These are phyloP conservation scores for Zaprionus lachaisei DNA, from an alignment of 1,140 invertebrate species.

Conservation along the genomic window DNA sequence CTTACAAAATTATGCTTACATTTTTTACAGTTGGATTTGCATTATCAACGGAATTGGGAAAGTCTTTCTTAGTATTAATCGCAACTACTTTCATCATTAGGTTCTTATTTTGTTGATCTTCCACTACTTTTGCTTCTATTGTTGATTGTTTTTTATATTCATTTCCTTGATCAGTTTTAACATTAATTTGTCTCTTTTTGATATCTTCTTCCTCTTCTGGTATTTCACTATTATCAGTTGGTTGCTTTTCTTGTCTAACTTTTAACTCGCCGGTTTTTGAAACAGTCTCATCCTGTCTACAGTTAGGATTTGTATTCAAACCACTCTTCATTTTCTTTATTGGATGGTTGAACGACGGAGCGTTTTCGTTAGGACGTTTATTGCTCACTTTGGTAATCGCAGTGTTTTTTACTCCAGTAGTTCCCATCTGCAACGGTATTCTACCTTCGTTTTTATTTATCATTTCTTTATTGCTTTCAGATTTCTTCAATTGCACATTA, in stretches of 20 bases:
- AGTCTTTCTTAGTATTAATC: background rate
- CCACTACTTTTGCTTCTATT: background rate
- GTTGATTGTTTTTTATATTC: background rate
- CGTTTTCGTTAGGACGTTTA: background rate
- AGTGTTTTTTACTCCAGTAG: too few species aligned
- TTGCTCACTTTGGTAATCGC: background rate
- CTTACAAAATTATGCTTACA: too few species aligned
- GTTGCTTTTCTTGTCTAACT: background rate
- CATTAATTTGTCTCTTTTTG: background rate
- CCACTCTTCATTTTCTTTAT: background rate
- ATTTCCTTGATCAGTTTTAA: background rate
- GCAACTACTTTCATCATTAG: background rate
- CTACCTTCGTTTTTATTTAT: background rate
- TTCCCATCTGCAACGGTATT: too few species aligned
- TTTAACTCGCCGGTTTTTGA: too few species aligned
- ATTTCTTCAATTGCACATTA: background rate
- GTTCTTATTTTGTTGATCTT: background rate
- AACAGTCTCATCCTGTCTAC: background rate
- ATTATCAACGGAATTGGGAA: background rate
- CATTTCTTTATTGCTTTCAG: background rate
- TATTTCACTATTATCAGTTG: background rate
- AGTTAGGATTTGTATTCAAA: background rate
- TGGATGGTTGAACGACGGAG: background rate
- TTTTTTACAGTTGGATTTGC: too few species aligned
- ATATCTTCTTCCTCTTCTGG: background rate